Base-by-base conservation (phyloP, 2,797 vertebrate species). In the Sciaenops ocellatus region DNA sequence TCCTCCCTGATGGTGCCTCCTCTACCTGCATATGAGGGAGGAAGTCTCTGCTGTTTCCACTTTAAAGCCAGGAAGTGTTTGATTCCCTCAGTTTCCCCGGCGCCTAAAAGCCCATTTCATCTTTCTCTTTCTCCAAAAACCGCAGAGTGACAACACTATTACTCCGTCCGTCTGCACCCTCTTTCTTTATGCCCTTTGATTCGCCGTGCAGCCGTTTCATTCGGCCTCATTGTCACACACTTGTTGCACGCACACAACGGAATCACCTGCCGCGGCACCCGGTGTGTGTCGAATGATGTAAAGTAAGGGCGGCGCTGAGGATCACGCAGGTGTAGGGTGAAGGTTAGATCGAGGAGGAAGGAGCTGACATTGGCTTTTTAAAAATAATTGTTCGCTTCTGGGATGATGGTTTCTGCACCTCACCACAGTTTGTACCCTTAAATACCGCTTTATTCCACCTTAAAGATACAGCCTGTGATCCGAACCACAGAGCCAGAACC, bases 1-100 rank as follows among this genome's bases (percentile, higher is more conserved):
- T 94, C 92, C 85, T 94, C 94, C 94, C 94, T 80, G 92, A 95
- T 94, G 91, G 83, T 70, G 91, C 94, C 94, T 90, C 85, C 73
- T 95, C 92, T 94, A 91, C 96, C 96, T 94, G 95, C 95, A 96
- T 96, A 92, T 94, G 90, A 95, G 95, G 93, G 95, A 96, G 96
- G 96, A 97, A 95, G 95, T 94, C 91, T 92, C 83, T 17, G 73
- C 90, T 82, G 90, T 85, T 92, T 92, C 90, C 86, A 91, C 91
- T 93, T 93, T 91, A 92, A 92, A 92, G 92, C 64, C 92, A 93
- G 92, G 92, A 93, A 93, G 90, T 85, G 92, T 95, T 93, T 94
- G 92, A 93, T 91, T 93, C 85, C 79, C 74, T 80, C 80, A 20
- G 87, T 90, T 91, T 89, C 85, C 88, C 75, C 70, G 0, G 61